These are phyloP conservation scores for Octomys mimax DNA, from an alignment of 2,797 vertebrate species.

Conservation along the genomic window DNA sequence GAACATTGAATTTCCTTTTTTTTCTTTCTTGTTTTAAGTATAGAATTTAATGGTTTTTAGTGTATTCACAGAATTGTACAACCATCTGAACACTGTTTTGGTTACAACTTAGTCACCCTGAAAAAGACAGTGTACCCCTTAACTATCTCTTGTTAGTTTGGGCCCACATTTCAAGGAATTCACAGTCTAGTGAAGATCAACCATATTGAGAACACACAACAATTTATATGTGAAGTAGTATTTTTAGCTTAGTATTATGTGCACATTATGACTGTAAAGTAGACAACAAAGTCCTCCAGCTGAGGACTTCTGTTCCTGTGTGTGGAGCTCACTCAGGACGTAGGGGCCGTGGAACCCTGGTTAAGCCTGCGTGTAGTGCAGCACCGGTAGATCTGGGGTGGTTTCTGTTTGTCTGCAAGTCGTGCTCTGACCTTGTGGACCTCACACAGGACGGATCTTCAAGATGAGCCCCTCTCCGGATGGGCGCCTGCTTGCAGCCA, in stretches of 20 bases:
- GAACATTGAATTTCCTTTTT: too few relatives aligned
- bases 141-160: neutral
- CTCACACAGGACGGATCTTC: slow-evolving; percentile 94
- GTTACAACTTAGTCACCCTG: neutral
- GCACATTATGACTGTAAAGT: neutral
- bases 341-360: neutral
- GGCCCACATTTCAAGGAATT: slow-evolving; percentile 25
- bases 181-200: neutral
- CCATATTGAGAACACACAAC: neutral
- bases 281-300: neutral
- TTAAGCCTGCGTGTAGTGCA: neutral
- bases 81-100: neutral
- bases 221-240: neutral
- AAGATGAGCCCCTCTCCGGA: slow-evolving; percentile 97
- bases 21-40: neutral
- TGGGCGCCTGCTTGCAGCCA: slow-evolving; percentile 92
- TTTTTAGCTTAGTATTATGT: slow-evolving; percentile 16
- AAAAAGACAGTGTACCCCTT: neutral
- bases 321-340: neutral
- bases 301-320: neutral
- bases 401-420: neutral
- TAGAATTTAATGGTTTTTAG: neutral
- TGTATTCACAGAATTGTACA: neutral
- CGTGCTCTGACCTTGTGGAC: neutral
- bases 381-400: neutral